Conservation (phyloP, 2,888 invertebrate species). For the Aleiodes alternator region DNA sequence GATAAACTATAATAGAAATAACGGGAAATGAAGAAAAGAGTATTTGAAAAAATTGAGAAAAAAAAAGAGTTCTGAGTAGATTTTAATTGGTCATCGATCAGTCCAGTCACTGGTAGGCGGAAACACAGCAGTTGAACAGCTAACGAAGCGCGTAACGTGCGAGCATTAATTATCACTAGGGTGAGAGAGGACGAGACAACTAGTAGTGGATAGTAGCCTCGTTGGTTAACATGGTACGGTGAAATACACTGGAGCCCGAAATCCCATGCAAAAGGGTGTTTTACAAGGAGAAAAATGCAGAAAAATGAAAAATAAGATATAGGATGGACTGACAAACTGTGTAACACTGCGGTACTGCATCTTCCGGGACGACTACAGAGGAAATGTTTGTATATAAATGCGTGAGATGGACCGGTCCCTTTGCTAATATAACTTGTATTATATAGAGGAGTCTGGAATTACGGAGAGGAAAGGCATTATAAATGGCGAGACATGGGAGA, state of each 20-base stretch:
- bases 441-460: slow-evolving; percentile 20
- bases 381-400: slow-evolving; percentile 14
- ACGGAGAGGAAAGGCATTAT: slow-evolving; percentile 30
- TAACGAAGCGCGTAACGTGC: slow-evolving; percentile 42
- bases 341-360: slow-evolving; percentile 18
- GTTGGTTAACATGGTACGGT: not conserved
- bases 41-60: not conserved
- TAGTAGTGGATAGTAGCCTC: slow-evolving; percentile 23
- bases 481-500: slow-evolving; percentile 53
- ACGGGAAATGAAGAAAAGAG: not conserved
- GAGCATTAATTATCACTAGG: slow-evolving; percentile 41
- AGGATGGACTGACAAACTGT: slow-evolving; percentile 33
- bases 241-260: not conserved
- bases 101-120: slow-evolving; percentile 14
- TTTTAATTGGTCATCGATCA: slow-evolving; percentile 19
- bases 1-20: not conserved
- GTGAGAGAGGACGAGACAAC: slow-evolving; percentile 28
- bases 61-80: not conserved
- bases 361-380: slow-evolving; percentile 32
- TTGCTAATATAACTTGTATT: slow-evolving; percentile 29
- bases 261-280: not conserved
- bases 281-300: not conserved
- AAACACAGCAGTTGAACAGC: slow-evolving; percentile 22
- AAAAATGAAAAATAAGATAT: too few species aligned
- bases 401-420: slow-evolving; percentile 23